Evolutionary conservation across 2,888 invertebrate genomes (phyloP).

Genomic region (Nomada fucata): DNA sequence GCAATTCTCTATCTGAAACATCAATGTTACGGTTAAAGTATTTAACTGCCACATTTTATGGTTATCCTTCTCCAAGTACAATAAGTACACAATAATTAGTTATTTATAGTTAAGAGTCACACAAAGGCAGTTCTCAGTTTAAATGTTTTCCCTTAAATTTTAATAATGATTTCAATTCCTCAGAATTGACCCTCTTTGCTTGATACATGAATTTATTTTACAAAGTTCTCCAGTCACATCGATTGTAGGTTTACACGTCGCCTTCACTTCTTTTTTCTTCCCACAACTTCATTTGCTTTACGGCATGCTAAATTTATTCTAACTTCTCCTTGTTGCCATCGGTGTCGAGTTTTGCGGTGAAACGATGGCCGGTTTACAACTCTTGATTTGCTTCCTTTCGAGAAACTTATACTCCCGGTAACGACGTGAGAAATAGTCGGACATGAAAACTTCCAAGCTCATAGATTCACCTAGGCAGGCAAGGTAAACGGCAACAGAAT

Average conservation of each 20-base stretch:
- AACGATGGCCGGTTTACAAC: constrained; percentile 24
- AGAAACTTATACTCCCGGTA: constrained; percentile 43
- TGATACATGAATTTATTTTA: not conserved
- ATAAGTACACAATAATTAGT: not conserved
- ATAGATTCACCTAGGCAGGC: not conserved
- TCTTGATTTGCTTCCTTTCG: constrained; percentile 37
- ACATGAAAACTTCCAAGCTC: not conserved
- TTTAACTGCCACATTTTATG: too few relatives aligned
- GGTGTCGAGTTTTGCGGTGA: constrained; percentile 63
- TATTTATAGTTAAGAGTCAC: not conserved
- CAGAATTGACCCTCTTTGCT: too few relatives aligned
- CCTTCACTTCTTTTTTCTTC: not conserved
- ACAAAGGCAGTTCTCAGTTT: too few relatives aligned
- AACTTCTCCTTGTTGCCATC: constrained; percentile 36
- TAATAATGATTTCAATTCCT: too few relatives aligned
- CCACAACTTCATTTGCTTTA: constrained; percentile 12
- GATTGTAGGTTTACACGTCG: not conserved
- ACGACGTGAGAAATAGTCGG: constrained; percentile 28
- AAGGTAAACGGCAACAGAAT: not conserved
- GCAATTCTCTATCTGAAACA: too few relatives aligned
- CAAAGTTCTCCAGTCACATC: not conserved
- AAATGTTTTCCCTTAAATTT: too few relatives aligned
- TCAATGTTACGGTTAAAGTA: too few relatives aligned
- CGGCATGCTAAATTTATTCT: constrained; percentile 24
- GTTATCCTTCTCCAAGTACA: too few relatives aligned